Conservation (phyloP, 2,797 vertebrate genomes). For the Malurus leucopterus region DNA sequence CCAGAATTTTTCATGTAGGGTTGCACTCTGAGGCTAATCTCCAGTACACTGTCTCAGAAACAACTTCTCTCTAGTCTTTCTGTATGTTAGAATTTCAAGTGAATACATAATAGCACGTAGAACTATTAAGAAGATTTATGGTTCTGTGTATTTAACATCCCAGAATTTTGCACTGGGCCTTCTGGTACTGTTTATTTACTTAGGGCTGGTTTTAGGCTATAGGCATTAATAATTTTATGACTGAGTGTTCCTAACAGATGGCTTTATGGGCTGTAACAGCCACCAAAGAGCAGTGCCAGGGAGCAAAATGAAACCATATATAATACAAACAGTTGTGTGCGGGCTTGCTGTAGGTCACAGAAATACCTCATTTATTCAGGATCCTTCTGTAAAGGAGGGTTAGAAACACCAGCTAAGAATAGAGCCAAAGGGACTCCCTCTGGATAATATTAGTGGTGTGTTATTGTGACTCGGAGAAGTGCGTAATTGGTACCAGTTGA, state of each 20-base stretch:
- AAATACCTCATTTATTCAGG: conserved; percentile 38
- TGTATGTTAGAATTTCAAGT: conserved; percentile 6
- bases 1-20: background rate
- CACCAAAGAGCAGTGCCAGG: conserved; percentile 40
- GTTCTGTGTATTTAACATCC: conserved; percentile 31
- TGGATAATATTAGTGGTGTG: background rate
- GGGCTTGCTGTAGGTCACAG: conserved; percentile 24
- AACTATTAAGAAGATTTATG: conserved; percentile 46
- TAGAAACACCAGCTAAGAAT: conserved; percentile 19
- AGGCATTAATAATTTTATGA: conserved; percentile 59
- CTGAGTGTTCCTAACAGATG: conserved; percentile 51
- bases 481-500: background rate
- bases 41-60: background rate
- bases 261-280: conserved; percentile 50
- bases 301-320: conserved; percentile 45
- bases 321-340: conserved; percentile 35
- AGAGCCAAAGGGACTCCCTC: background rate
- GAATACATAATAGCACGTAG: conserved; percentile 15
- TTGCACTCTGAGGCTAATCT: background rate
- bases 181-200: conserved; percentile 61
- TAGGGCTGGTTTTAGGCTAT: conserved; percentile 46
- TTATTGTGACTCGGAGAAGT: background rate
- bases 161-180: conserved; percentile 40
- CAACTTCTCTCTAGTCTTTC: conserved; percentile 3
- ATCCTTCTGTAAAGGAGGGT: background rate